Percentiles rank a stretch among this genome's conserved stretches.
phyloP scores from a whole-genome alignment of 2,113 vertebrate species.

The Pagrus major region DNA sequence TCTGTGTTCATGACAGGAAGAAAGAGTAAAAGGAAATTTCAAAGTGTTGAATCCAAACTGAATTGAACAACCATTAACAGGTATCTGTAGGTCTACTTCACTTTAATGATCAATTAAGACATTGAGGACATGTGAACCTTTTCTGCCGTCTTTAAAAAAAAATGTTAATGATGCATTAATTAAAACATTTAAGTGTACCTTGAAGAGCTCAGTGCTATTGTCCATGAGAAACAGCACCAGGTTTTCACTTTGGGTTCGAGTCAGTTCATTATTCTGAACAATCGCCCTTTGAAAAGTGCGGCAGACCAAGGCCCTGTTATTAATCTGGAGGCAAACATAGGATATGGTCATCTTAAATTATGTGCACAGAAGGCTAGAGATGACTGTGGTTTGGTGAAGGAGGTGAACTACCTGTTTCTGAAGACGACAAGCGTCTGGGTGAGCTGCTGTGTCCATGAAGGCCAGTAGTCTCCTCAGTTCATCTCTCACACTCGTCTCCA shows the following conservation, averaged over 20 bases:
- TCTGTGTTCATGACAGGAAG: slow-evolving; percentile 71
- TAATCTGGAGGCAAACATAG: slow-evolving; percentile 76
- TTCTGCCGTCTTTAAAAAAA: not conserved
- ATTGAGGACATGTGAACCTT: not conserved
- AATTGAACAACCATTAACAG: not conserved
- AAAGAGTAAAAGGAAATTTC: not conserved
- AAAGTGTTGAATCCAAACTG: not conserved
- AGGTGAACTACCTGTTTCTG: slow-evolving; percentile 85
- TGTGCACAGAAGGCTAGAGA: not conserved
- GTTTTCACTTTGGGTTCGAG: slow-evolving; percentile 82
- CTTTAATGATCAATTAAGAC: too few species aligned
- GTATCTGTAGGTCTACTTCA: not conserved
- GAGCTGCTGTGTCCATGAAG: slow-evolving; percentile 82
- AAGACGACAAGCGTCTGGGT: slow-evolving; percentile 80
- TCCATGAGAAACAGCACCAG: slow-evolving; percentile 88
- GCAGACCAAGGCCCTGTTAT: slow-evolving; percentile 84
- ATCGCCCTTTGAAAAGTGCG: slow-evolving; percentile 87
- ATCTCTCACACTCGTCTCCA: slow-evolving; percentile 82
- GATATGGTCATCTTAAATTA: too few species aligned
- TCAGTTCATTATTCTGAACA: slow-evolving; percentile 83
- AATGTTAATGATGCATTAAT: too few species aligned
- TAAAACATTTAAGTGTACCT: slow-evolving; percentile 85
- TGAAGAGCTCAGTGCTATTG: slow-evolving; percentile 83
- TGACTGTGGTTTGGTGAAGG: not conserved
- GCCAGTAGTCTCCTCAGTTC: slow-evolving; percentile 84